Evolutionary conservation across 2,888 invertebrate genomes (phyloP).

Genomic region (Dermolepida albohirtum): DNA sequence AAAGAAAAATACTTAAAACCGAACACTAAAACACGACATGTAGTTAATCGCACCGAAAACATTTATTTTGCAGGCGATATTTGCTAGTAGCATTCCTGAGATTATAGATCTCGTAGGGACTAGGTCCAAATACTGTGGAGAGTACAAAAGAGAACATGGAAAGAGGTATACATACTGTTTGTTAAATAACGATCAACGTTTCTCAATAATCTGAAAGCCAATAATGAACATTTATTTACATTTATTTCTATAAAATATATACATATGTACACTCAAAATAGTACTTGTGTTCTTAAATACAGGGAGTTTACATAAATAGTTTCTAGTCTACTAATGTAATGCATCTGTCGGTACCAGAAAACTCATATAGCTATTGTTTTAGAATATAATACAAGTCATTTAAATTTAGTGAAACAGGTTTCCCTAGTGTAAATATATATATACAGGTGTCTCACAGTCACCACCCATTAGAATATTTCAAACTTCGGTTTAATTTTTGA

Average conservation of each 20-base stretch:
- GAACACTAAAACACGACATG: conserved; percentile 8
- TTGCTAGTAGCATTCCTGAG: conserved; percentile 99
- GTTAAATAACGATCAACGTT: conserved; percentile 18
- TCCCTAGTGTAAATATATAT: no score
- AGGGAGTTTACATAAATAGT: no score
- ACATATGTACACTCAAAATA: not conserved
- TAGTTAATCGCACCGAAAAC: conserved; percentile 36
- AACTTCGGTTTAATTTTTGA: no score
- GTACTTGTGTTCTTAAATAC: no score
- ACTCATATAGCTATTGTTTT: no score
- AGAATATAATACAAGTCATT: no score
- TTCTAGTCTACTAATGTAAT: no score
- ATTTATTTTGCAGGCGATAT: conserved; percentile 94
- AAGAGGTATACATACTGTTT: conserved; percentile 83
- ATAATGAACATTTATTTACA: not conserved
- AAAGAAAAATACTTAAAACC: conserved; percentile 10
- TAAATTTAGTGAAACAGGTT: no score
- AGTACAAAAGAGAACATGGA: conserved; percentile 99
- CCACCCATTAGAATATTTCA: no score
- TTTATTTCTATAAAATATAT: conserved; percentile 9
- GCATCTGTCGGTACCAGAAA: no score
- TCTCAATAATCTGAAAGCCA: conserved; percentile 14
- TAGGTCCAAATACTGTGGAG: conserved; percentile 99
- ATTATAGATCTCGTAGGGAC: conserved; percentile 99
- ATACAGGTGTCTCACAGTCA: no score